Conservation (phyloP, 2,888 invertebrate genomes). For the Limnephilus marmoratus region DNA sequence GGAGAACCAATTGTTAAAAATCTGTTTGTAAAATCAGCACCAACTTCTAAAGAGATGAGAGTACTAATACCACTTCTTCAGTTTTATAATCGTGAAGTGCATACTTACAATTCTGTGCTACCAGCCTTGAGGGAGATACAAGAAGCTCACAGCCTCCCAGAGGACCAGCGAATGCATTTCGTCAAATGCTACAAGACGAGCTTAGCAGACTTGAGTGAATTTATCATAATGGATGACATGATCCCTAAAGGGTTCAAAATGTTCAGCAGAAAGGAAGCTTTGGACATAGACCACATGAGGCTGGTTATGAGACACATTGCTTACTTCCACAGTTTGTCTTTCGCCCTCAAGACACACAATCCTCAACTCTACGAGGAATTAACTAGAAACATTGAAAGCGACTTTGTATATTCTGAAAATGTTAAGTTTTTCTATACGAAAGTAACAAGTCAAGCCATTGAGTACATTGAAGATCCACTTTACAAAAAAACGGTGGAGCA, state of each 20-base stretch:
- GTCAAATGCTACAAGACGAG: conserved; percentile 42
- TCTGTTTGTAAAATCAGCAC: conserved; percentile 50
- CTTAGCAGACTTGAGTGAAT: conserved; percentile 61
- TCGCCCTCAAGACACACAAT: conserved; percentile 67
- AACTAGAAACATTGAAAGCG: conserved; percentile 47
- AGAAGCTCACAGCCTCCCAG: conserved; percentile 3
- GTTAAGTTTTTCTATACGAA: neutral
- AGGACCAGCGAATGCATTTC: conserved; percentile 28
- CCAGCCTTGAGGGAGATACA: conserved; percentile 34
- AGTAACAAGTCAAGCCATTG: neutral
- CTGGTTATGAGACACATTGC: conserved; percentile 68
- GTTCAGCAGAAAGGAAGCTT: conserved; percentile 62
- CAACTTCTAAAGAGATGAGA: conserved; percentile 13
- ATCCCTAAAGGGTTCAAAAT: conserved; percentile 43
- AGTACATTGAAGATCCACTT: conserved; percentile 26
- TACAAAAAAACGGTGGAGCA: conserved; percentile 35
- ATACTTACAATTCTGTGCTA: conserved; percentile 46
- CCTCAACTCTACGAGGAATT: conserved; percentile 67
- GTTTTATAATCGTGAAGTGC: conserved; percentile 40
- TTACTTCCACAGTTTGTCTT: conserved; percentile 68
- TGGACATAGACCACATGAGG: conserved; percentile 68
- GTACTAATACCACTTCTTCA: neutral
- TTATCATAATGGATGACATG: conserved; percentile 65
- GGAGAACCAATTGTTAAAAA: conserved; percentile 25
- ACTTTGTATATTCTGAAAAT: neutral